phyloP scores from a whole-genome alignment of 2,888 invertebrate genomes.

The Lithodes maja region DNA sequence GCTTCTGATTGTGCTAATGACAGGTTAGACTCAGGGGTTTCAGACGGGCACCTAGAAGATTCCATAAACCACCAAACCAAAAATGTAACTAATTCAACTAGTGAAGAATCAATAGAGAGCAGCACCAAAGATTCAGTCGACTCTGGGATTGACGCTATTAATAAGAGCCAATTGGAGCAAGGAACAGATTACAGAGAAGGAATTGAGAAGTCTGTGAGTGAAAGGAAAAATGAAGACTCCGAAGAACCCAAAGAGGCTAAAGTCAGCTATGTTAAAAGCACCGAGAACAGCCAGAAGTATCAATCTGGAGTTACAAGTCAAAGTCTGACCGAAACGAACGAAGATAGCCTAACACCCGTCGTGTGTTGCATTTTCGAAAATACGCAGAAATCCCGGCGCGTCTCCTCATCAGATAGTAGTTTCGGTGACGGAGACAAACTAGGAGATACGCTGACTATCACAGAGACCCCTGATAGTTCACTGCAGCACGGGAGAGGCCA shows the following conservation, averaged over 20 bases:
- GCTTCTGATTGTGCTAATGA: no score
- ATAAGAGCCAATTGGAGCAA: no score
- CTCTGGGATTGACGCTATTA: no score
- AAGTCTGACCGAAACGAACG: background rate
- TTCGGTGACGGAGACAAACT: slow-evolving; percentile 52
- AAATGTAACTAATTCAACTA: no score
- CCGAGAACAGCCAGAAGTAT: slow-evolving; percentile 4
- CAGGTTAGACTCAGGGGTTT: no score
- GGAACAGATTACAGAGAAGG: slow-evolving; percentile 10
- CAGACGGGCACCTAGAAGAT: background rate
- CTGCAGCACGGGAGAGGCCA: slow-evolving; percentile 26
- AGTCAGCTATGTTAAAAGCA: background rate
- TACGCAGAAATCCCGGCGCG: slow-evolving; percentile 9
- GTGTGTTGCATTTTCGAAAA: background rate
- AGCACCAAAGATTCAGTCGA: background rate
- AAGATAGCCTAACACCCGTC: background rate
- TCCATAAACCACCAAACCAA: no score
- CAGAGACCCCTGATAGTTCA: slow-evolving; percentile 50
- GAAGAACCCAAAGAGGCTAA: background rate
- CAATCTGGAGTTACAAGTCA: slow-evolving; percentile 14
- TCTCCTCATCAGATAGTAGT: slow-evolving; percentile 51
- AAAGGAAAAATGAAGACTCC: background rate
- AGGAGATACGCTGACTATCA: slow-evolving; percentile 53
- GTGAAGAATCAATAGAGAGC: background rate
- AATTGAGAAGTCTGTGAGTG: background rate